phyloP scores from a whole-genome alignment of 2,797 vertebrate genomes.

The Serranus cabrilla region DNA sequence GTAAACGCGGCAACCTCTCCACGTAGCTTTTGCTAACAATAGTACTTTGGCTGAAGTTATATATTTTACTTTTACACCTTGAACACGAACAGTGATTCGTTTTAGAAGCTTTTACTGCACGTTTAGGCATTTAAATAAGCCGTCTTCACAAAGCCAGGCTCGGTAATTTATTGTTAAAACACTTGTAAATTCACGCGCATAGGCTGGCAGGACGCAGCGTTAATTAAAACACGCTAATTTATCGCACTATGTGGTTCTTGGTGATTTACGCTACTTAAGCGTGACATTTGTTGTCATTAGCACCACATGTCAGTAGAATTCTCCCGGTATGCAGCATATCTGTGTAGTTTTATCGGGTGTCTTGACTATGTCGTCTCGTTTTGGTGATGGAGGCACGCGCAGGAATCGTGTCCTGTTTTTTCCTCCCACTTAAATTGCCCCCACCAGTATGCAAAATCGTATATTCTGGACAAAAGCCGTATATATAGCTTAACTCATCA shows the following conservation, averaged over 20 bases:
- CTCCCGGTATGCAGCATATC: not conserved
- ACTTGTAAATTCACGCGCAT: slow-evolving; percentile 41
- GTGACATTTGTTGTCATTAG: not conserved
- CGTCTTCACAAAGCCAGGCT: not conserved
- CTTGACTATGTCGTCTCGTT: not conserved
- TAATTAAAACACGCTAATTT: not conserved
- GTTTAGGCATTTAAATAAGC: not conserved
- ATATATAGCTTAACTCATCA: rapidly evolving
- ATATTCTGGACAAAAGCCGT: rapidly evolving
- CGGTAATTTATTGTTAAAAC: not conserved
- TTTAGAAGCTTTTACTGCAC: rapidly evolving
- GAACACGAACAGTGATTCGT: rapidly evolving
- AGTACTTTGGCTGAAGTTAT: slow-evolving; percentile 6
- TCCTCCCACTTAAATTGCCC: rapidly evolving
- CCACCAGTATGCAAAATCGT: no score
- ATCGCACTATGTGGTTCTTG: rapidly evolving
- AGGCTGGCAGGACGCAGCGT: slow-evolving; percentile 5
- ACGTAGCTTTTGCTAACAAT: slow-evolving; percentile 14
- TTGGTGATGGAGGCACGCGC: slow-evolving; percentile 26
- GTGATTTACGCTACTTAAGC: rapidly evolving
- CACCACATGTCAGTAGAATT: rapidly evolving
- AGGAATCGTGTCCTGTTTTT: not conserved
- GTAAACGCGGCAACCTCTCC: slow-evolving; percentile 40
- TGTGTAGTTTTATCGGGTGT: rapidly evolving
- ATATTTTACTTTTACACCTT: not conserved